phyloP scores from a whole-genome alignment of 1,140 invertebrate species.

The Polypedilum pembai region DNA sequence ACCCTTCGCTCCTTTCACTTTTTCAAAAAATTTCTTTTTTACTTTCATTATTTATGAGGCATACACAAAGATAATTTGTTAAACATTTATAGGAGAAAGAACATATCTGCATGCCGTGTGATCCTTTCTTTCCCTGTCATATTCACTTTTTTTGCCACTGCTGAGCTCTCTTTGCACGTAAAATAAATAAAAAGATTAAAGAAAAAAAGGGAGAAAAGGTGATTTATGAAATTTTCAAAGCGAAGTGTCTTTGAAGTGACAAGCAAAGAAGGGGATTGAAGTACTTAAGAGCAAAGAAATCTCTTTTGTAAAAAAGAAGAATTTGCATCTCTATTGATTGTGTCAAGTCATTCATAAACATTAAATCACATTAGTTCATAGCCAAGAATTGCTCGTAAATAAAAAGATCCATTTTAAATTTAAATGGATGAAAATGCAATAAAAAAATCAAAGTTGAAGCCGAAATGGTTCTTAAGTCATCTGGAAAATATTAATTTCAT shows the following conservation, averaged over 20 bases:
- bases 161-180: background rate
- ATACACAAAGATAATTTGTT: conserved; percentile 19
- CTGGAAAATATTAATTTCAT: no score
- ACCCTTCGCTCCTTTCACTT: background rate
- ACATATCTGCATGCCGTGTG: no score
- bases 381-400: no score
- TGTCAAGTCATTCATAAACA: no score
- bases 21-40: conserved; percentile 3
- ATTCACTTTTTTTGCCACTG: background rate
- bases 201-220: background rate
- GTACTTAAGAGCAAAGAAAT: background rate
- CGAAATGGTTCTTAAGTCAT: no score
- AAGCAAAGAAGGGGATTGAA: conserved; percentile 5
- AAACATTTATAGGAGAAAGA: background rate
- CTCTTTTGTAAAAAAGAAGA: no score
- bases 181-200: background rate
- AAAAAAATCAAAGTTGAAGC: no score
- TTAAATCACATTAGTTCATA: no score
- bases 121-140: background rate
- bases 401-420: no score
- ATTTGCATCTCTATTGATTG: no score
- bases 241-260: conserved; percentile 23
- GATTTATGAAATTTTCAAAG: conserved; percentile 11
- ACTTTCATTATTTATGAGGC: conserved; percentile 18
- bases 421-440: no score